A percentile compares a stretch with the other conserved stretches of the same genome.
Conservation (phyloP, 2,113 vertebrate genomes). For the Gymnocephalus cernua region DNA sequence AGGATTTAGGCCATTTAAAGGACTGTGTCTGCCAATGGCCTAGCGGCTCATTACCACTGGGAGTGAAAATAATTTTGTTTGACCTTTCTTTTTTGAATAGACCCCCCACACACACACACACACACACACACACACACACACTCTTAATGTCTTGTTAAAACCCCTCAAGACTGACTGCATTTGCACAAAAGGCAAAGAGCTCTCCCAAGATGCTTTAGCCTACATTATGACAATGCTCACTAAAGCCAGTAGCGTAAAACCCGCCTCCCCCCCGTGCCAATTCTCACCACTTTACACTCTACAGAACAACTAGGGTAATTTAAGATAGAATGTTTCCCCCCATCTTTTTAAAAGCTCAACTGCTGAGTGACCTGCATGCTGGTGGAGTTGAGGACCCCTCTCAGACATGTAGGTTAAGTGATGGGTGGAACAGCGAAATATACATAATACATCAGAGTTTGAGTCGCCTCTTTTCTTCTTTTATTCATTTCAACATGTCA, state of each 20-base stretch:
- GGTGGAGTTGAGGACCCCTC: neutral
- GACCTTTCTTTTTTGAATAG: slow-evolving; percentile 41
- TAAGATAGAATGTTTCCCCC: slow-evolving; percentile 2
- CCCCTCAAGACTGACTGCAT: slow-evolving; percentile 59
- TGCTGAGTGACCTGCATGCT: slow-evolving; percentile 9
- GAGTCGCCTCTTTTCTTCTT: slow-evolving; percentile 16
- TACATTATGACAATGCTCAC: slow-evolving; percentile 63
- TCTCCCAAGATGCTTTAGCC: slow-evolving; percentile 56
- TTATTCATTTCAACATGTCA: slow-evolving; percentile 8
- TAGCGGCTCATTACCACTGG: neutral
- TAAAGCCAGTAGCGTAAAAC: slow-evolving; percentile 24
- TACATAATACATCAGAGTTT: slow-evolving; percentile 19
- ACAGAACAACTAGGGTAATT: slow-evolving; percentile 73
- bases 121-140: neutral
- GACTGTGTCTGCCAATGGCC: neutral
- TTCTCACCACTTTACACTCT: slow-evolving; percentile 65
- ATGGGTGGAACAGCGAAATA: slow-evolving; percentile 23
- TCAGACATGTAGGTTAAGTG: slow-evolving; percentile 50
- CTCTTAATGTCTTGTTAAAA: slow-evolving; percentile 21
- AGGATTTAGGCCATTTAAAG: slow-evolving; percentile 20
- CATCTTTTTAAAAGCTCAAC: slow-evolving; percentile 22
- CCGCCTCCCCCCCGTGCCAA: slow-evolving; percentile 9
- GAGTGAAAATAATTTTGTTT: slow-evolving; percentile 41
- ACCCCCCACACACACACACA: slow-evolving; percentile 19
- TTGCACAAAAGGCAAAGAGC: slow-evolving; percentile 62